A percentile compares a stretch with the other conserved stretches of the same genome.
Conservation (phyloP, 2,888 invertebrate species). For the Nomada flava region DNA sequence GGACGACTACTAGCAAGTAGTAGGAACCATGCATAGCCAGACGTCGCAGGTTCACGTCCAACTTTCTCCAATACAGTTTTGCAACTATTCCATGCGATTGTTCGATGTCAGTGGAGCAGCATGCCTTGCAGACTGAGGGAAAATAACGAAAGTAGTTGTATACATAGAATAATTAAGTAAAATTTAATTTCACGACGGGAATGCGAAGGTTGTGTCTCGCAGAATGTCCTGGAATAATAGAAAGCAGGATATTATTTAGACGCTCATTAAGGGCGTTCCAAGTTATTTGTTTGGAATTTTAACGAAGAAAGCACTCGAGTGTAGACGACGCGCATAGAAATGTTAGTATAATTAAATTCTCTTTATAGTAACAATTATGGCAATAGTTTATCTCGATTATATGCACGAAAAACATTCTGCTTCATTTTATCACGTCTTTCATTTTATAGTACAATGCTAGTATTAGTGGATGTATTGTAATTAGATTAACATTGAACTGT, state of each 20-base stretch:
- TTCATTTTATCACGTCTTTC: not conserved
- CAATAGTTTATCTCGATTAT: not conserved
- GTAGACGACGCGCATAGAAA: not conserved
- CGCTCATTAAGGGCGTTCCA: slow-evolving; percentile 12
- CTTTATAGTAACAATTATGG: not conserved
- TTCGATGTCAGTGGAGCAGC: slow-evolving; percentile 4
- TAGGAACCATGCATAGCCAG: slow-evolving; percentile 29
- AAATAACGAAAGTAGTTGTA: slow-evolving; percentile 11
- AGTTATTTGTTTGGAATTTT: slow-evolving; percentile 9
- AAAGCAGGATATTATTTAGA: slow-evolving; percentile 1
- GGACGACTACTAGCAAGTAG: slow-evolving; percentile 36
- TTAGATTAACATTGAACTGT: not conserved
- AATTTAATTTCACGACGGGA: slow-evolving; percentile 34
- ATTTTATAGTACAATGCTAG: too few relatives aligned
- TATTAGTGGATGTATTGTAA: too few relatives aligned
- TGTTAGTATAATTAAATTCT: not conserved
- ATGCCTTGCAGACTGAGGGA: not conserved
- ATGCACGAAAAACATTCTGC: not conserved
- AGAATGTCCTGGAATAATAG: slow-evolving; percentile 3
- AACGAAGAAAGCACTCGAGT: not conserved
- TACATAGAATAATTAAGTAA: slow-evolving; percentile 17
- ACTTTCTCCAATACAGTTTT: slow-evolving; percentile 30
- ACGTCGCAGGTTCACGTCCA: slow-evolving; percentile 8
- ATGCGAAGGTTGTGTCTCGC: slow-evolving; percentile 9
- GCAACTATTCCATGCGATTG: slow-evolving; percentile 7